A percentile compares a stretch with the other conserved stretches of the same genome.
Evolutionary conservation across 2,113 vertebrate genomes (phyloP).

Genomic region (Nothoprocta perdicaria): DNA sequence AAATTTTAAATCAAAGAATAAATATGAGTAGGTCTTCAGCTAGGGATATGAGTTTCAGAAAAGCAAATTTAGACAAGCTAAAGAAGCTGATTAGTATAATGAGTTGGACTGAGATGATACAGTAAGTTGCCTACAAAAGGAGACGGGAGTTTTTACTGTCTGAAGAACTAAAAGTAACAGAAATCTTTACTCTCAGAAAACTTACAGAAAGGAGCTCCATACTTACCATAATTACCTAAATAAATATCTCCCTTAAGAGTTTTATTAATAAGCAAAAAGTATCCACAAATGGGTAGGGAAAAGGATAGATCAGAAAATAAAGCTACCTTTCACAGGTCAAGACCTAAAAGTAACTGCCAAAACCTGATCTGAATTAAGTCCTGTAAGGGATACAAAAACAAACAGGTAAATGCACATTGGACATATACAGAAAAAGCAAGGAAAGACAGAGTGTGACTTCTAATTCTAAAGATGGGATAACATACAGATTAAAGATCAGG

Average conservation of each 20-base stretch:
- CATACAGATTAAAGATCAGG: background rate
- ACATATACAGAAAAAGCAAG: background rate
- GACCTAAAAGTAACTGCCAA: background rate
- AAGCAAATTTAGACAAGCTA: slow-evolving; percentile 25
- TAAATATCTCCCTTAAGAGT: background rate
- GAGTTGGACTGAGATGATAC: background rate
- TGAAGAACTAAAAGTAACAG: background rate
- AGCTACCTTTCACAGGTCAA: background rate
- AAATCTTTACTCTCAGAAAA: background rate
- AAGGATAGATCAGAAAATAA: background rate
- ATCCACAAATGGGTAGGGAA: background rate
- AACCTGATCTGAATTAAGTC: background rate
- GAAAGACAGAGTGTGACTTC: background rate
- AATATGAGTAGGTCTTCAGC: background rate
- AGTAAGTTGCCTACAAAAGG: background rate
- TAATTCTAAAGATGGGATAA: background rate
- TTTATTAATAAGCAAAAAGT: background rate
- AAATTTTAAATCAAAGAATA: slow-evolving; percentile 17
- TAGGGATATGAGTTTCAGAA: background rate
- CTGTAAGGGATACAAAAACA: background rate
- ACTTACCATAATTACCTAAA: background rate
- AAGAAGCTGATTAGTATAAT: slow-evolving; percentile 9
- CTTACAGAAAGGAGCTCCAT: background rate
- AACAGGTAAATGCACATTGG: background rate
- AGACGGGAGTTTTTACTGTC: background rate